Evolutionary conservation across 2,113 vertebrate genomes (phyloP), one percentile per base, ranked within the genome.

Genomic region (Astatotilapia flaviijosephi): DNA sequence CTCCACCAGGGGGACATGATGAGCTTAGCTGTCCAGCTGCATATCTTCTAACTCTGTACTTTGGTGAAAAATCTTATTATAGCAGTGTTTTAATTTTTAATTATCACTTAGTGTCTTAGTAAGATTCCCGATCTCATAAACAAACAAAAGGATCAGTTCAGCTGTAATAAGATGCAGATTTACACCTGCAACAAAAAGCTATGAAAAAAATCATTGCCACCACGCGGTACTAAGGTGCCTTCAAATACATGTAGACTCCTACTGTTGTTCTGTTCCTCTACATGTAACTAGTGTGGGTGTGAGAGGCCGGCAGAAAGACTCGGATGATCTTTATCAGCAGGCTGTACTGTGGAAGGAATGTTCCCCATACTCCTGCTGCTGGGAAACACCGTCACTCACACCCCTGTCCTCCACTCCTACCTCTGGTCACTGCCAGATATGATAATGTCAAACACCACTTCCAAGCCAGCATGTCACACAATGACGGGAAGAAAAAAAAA

Each of bases 291-390:
- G 60, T 65, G 62, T 55, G 37, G 84, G 75, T 80, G 75, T 53
- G 51, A 15, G 82, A 88, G 84, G 83, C 37, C 28, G 51, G 55
- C 17, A 56, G 87, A 93, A 91, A 83, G 80, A 13, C 85, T 84
- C 58, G 12, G 85, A 19, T 81, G 93, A 92, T 91, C 37, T 84
- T 73, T 86, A 94, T 94, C 93, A 86, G 82, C 17, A 13, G 12
- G 79, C 49, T 45, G 79, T n/a, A 31, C 53, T 1, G 2, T 42
- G n/a, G 81, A 83, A 56, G 85, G 87, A 92, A 93, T 92, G 92
- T 80, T 80, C 53, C 54, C 83, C 86, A 86, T 90, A 87, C 88
- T 83, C 83, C 91, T 9, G 83, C 86, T 70, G 82, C 83, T 65
- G 10, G 6, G 28, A 73, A 85, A 82, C 83, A 21, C 81, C 3